phyloP scores from a whole-genome alignment of 2,888 invertebrate genomes.

The Cremastinae sp. region DNA sequence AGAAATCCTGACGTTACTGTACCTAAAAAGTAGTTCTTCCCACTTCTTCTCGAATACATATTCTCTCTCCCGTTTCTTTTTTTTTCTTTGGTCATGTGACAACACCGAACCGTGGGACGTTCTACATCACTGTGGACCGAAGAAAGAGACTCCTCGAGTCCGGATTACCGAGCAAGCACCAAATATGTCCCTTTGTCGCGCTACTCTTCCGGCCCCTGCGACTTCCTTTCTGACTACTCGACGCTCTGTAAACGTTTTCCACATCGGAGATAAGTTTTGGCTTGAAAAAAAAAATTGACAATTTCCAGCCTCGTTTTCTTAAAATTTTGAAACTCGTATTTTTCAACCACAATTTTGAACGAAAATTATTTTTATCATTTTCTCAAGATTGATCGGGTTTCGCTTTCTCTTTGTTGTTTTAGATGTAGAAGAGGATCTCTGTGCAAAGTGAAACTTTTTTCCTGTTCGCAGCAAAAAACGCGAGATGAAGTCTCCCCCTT shows the following conservation, averaged over 20 bases:
- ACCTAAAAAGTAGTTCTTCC: conserved; percentile 58
- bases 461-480: conserved; percentile 4
- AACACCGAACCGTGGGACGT: conserved; percentile 70
- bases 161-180: conserved; percentile 59
- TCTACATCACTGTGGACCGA: conserved; percentile 29
- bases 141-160: conserved; percentile 28
- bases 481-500: conserved; percentile 1
- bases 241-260: background rate
- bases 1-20: conserved; percentile 30
- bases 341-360: no score
- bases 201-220: conserved; percentile 61
- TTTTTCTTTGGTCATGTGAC: conserved; percentile 65
- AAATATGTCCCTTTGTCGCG: conserved; percentile 69
- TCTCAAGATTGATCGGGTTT: background rate
- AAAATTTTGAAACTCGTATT: no score
- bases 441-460: background rate
- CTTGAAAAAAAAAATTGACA: no score
- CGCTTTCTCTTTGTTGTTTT: background rate
- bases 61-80: conserved; percentile 63
- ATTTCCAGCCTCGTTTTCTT: no score
- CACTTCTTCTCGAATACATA: conserved; percentile 51
- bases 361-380: no score
- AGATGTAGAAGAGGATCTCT: background rate
- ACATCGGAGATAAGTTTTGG: background rate
- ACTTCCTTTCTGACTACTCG: conserved; percentile 23